Conservation (phyloP, 2,888 invertebrate species). For the Flabesymbios commensalis region DNA sequence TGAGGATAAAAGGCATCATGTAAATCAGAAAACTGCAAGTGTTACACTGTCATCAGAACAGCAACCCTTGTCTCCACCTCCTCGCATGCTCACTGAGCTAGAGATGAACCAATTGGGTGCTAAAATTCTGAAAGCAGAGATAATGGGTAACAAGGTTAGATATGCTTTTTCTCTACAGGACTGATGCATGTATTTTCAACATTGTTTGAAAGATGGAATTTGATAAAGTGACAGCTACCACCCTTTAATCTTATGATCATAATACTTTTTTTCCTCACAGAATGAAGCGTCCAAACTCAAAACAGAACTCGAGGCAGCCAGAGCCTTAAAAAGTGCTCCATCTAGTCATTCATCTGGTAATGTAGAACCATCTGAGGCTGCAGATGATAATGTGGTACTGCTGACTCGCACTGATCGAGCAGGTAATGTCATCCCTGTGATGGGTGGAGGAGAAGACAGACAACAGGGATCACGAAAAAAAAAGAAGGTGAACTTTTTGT, state of each 20-base stretch:
- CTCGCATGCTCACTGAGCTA: conserved; percentile 50
- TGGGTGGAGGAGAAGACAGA: conserved; percentile 47
- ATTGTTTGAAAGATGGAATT: too few relatives aligned
- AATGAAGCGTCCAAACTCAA: too few relatives aligned
- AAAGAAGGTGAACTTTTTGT: too few relatives aligned
- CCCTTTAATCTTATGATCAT: too few relatives aligned
- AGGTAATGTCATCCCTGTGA: conserved; percentile 68
- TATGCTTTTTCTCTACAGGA: not conserved
- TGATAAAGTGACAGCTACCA: too few relatives aligned
- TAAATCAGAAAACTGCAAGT: too few relatives aligned
- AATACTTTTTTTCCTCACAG: too few relatives aligned
- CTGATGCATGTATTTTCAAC: not conserved
- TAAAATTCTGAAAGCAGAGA: conserved; percentile 90
- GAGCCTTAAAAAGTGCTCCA: conserved; percentile 60
- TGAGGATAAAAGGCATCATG: too few relatives aligned
- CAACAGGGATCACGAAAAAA: too few relatives aligned
- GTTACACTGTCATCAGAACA: too few relatives aligned
- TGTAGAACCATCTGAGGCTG: conserved; percentile 61
- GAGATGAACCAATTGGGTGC: conserved; percentile 91
- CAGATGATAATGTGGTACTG: conserved; percentile 58
- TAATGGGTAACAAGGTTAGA: conserved; percentile 77
- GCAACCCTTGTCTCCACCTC: too few relatives aligned
- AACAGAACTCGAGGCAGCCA: conserved; percentile 74
- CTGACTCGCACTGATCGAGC: conserved; percentile 57
- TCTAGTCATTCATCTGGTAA: too few relatives aligned